phyloP scores from a whole-genome alignment of 2,888 invertebrate genomes.

The Steinernema hermaphroditum region DNA sequence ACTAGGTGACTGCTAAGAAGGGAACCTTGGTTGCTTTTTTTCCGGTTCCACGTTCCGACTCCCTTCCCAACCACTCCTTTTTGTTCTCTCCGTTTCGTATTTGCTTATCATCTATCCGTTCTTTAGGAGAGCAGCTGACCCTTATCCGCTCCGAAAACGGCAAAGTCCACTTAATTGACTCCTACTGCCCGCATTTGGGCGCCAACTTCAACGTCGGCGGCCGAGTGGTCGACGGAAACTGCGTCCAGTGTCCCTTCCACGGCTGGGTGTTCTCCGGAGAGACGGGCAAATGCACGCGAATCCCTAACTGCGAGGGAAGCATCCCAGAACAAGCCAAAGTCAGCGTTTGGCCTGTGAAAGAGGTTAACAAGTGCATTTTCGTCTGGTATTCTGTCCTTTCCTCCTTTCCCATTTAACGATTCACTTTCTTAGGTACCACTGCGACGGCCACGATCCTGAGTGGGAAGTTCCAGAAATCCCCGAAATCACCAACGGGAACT shows the following conservation, averaged over 20 bases:
- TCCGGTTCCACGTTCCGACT: too few relatives aligned
- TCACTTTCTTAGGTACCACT: conserved; percentile 72
- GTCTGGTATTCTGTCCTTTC: conserved; percentile 73
- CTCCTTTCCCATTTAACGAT: not conserved
- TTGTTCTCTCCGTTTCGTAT: too few relatives aligned
- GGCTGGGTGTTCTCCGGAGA: conserved; percentile 80
- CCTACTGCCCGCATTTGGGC: conserved; percentile 87
- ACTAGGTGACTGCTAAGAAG: too few relatives aligned
- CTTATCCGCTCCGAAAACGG: conserved; percentile 75
- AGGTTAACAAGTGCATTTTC: conserved; percentile 78
- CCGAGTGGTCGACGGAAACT: conserved; percentile 71
- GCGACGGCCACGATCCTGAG: conserved; percentile 74
- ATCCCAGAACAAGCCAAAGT: conserved; percentile 74
- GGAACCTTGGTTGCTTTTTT: too few relatives aligned
- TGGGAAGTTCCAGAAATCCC: conserved; percentile 75
- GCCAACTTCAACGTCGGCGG: conserved; percentile 84
- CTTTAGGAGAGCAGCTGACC: conserved; percentile 75
- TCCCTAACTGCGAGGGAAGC: conserved; percentile 74
- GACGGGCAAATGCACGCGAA: conserved; percentile 77
- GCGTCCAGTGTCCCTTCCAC: conserved; percentile 86
- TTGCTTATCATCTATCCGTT: too few relatives aligned
- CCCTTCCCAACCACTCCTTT: too few relatives aligned
- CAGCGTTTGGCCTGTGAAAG: conserved; percentile 73
- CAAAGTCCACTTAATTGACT: conserved; percentile 76
- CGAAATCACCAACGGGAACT: conserved; percentile 71